Evolutionary conservation across 2,113 vertebrate genomes (phyloP).

Genomic region (Eublepharis macularius): DNA sequence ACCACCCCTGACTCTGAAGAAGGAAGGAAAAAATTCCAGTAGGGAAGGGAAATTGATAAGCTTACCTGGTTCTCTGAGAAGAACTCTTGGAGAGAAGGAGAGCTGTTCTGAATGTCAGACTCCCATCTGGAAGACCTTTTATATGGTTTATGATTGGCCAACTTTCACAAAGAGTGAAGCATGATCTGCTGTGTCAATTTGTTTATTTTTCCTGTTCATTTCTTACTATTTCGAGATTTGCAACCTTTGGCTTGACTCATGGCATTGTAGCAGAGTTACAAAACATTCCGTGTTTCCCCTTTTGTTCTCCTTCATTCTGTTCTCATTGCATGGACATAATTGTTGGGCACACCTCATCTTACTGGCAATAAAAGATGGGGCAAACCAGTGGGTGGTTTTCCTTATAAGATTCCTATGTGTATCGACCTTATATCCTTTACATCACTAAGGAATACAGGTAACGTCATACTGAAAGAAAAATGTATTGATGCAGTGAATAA

Average conservation of each 20-base stretch:
- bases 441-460: neutral
- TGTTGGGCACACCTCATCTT: neutral
- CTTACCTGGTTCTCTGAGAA: conserved; percentile 19
- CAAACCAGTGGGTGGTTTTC: no score
- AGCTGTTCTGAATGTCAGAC: neutral
- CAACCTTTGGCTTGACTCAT: conserved; percentile 7
- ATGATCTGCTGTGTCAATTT: neutral
- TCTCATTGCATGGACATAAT: neutral
- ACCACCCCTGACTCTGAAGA: no score
- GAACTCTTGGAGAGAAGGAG: neutral
- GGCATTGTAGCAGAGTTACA: neutral
- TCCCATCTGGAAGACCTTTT: neutral
- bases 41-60: neutral
- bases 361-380: neutral
- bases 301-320: neutral
- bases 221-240: neutral
- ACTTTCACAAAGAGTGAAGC: conserved; percentile 31
- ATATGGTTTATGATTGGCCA: neutral
- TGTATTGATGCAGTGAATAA: no score
- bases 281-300: neutral
- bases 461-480: neutral
- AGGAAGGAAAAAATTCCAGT: accelerated
- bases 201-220: neutral
- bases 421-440: neutral
- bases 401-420: neutral